Base-by-base conservation (phyloP, 2,888 invertebrate genomes). In the Nephrotoma flavescens region DNA sequence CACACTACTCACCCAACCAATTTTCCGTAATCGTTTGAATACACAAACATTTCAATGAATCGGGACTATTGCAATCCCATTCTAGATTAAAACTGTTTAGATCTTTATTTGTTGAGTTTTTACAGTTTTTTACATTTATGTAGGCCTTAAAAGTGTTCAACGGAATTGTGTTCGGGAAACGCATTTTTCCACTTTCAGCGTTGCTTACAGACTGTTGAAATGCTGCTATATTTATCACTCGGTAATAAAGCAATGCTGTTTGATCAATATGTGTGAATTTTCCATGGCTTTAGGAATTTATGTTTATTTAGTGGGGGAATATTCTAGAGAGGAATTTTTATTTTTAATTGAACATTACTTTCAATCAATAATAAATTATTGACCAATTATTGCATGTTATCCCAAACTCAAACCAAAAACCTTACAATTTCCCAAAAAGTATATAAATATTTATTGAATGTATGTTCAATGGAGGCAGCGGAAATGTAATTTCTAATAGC, bases 81-180 rank as follows among this genome's bases (percentile, higher is more conserved):
- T 90, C 89, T 41, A 88, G 86, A 86, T 88, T 87, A 4, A 88
- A 88, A 83, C 88, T 87, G 86, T 89, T 88, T 57, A 88, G 83
- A 11, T 9, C 11, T 87, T 87, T 87, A 31, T 87, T 84, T n/a
- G 42, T 6, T n/a, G 83, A 83, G 9, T 45, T 83, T 41, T 86
- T 47, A 11, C 71, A 85, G 31, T 86, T 86, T 15, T 87, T 84
- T 42, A 86, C 83, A 86, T 87, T 89, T 87, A 90, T 90, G 87
- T 91, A 91, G 45, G 91, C 90, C 88, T 91, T 90, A 86, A 90
- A 91, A 86, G 90, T 90, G 88, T 91, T 91, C 86, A 90, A 86
- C 88, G 90, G 89, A n/a, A 91, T 89, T 11, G 91, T 90, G 87
- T 89, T 89, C 41, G 91, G 91, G 45, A 91, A 41, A 12, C 87